Evolutionary conservation across 30 jellyfish, hydroid and myxozoan genomes (phyloP), one percentile per base, ranked within the genome.

Genomic region (Aurelia coerulea): DNA sequence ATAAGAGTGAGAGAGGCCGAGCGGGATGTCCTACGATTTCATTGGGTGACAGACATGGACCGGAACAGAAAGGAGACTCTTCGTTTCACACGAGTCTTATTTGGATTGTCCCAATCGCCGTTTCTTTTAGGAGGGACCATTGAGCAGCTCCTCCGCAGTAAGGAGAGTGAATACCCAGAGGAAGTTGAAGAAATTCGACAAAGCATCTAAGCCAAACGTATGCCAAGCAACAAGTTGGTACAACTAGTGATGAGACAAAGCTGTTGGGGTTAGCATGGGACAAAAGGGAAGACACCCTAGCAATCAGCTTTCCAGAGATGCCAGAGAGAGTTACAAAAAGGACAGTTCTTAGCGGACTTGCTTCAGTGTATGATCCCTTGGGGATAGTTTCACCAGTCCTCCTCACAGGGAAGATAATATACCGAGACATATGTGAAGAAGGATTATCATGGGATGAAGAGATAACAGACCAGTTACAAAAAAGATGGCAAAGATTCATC

Each of bases 101-200:
- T n/a, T n/a, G n/a, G n/a, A n/a, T 31, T 82, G 54, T n/a, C n/a
- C 62, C 97, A 81, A 58, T 90, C 92, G 13, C 95, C 91, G 29
- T 90, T 90, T 51, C 66, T 82, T 7, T 56, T 90, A 54, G 87
- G 91, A 13, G 88, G 85, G 67, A 77, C 95, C 19, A 35, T 90
- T 6, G 91, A 82, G 39, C 37, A 56, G 76, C 91, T 29, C 78
- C 83, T 90, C 17, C 17, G 74, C 64, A 62, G 46, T 39, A 82
- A 62, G 72, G 83, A 78, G 46, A 23, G 15, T 3, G 84, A 81
- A 12, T 72, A 65, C 62, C 82, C 87, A 37, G 66, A 33, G 66
- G 87, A 63, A 49, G 84, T 90, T 1, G 87, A 82, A 51, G 90
- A 81, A 54, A 68, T 90, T 7, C 35, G 71, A 71, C 81, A 79